phyloP scores from a whole-genome alignment of 2,888 invertebrate genomes.

The Ichneumoninae sp. region DNA sequence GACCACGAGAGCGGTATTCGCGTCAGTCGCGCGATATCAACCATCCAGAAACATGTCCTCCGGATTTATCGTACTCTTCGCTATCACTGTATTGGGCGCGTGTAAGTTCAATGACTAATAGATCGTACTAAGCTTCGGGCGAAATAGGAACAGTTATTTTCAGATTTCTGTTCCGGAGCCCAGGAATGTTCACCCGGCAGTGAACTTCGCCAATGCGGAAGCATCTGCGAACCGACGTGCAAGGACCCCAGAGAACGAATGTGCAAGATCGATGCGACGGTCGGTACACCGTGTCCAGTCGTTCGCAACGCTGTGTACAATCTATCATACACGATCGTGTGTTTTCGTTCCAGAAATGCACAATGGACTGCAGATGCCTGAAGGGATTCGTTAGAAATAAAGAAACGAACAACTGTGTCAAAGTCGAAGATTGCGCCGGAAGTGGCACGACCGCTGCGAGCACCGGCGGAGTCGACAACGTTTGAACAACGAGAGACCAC shows the following conservation, averaged over 20 bases:
- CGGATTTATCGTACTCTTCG: background rate
- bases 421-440: constrained; percentile 29
- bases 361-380: constrained; percentile 34
- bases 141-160: background rate
- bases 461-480: background rate
- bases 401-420: constrained; percentile 30
- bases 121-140: background rate
- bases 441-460: background rate
- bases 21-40: too few relatives aligned
- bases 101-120: constrained; percentile 15
- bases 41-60: background rate
- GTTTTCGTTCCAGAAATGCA: constrained; percentile 40
- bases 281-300: constrained; percentile 1
- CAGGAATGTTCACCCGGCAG: constrained; percentile 34
- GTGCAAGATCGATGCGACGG: constrained; percentile 39
- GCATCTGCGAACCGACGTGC: constrained; percentile 44
- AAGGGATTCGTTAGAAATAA: constrained; percentile 47
- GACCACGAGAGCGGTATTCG: background rate
- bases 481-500: background rate
- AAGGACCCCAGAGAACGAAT: constrained; percentile 12
- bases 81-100: background rate
- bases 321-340: background rate
- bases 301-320: background rate
- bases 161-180: background rate
- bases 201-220: constrained; percentile 19